Evolutionary conservation across 53 echinoderm and acorn worm species (phyloP).

Genomic region (Paracentrotus lividus): DNA sequence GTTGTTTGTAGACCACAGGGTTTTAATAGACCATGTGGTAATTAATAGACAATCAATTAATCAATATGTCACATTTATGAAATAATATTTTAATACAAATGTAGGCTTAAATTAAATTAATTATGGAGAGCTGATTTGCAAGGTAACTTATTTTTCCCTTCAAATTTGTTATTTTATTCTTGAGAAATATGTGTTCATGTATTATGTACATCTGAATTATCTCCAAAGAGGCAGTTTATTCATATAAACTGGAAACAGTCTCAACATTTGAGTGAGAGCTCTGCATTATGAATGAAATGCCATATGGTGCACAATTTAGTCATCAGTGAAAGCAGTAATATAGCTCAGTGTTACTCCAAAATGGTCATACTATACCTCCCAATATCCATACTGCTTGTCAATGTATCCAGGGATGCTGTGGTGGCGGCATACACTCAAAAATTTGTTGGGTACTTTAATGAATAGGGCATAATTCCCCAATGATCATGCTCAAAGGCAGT

Average conservation of each 20-base stretch:
- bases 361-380: background rate
- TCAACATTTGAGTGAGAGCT: background rate
- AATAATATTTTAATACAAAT: too few species aligned
- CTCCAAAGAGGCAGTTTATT: background rate
- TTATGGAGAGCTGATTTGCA: too few species aligned
- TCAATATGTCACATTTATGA: too few species aligned
- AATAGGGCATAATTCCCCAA: constrained; percentile 24
- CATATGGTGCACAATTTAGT: constrained; percentile 7
- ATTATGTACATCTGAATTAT: too few species aligned
- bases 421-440: background rate
- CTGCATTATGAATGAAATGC: background rate
- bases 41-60: too few species aligned
- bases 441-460: background rate
- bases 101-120: too few species aligned
- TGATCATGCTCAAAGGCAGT: background rate
- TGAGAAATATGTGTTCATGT: too few species aligned
- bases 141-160: too few species aligned
- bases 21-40: too few species aligned
- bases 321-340: background rate
- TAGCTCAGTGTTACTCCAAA: background rate
- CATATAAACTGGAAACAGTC: background rate
- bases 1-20: too few species aligned
- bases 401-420: background rate
- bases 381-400: background rate
- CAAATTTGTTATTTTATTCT: too few species aligned